Conservation (phyloP, 1,140 invertebrate genomes). For the Psilanteris sp. region DNA sequence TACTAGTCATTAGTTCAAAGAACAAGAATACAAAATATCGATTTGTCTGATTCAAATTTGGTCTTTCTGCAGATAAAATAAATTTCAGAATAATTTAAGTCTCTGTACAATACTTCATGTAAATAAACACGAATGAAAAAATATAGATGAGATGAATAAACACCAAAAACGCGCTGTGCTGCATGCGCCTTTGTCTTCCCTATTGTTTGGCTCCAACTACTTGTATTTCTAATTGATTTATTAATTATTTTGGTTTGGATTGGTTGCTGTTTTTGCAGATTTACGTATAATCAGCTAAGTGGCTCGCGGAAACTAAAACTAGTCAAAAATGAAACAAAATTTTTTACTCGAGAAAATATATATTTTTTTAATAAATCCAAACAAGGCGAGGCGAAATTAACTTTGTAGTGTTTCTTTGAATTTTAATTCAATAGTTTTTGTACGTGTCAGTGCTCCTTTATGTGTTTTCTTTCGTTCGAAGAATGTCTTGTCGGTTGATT, state of each 20-base stretch:
- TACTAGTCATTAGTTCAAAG: slow-evolving; percentile 14
- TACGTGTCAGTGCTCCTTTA: slow-evolving; percentile 44
- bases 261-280: slow-evolving; percentile 80
- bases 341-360: no score
- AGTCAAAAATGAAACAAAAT: no score
- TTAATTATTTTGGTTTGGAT: slow-evolving; percentile 76
- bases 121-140: slow-evolving; percentile 14
- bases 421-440: slow-evolving; percentile 14
- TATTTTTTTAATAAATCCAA: slow-evolving; percentile 14
- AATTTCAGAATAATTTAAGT: slow-evolving; percentile 4
- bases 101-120: slow-evolving; percentile 5
- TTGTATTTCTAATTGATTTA: slow-evolving; percentile 65
- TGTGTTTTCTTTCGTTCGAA: slow-evolving; percentile 69
- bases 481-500: slow-evolving; percentile 76
- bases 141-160: slow-evolving; percentile 71
- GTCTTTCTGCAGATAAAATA: background rate
- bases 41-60: slow-evolving; percentile 6
- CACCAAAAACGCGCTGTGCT: slow-evolving; percentile 71
- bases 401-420: slow-evolving; percentile 65
- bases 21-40: background rate
- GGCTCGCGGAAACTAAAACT: slow-evolving; percentile 38
- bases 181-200: slow-evolving; percentile 74
- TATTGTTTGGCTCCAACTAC: slow-evolving; percentile 67
- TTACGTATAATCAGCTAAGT: slow-evolving; percentile 76
- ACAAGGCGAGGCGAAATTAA: slow-evolving; percentile 51